Evolutionary conservation across 2,113 vertebrate genomes (phyloP).

Genomic region (Petrocephalus microphthalmus): DNA sequence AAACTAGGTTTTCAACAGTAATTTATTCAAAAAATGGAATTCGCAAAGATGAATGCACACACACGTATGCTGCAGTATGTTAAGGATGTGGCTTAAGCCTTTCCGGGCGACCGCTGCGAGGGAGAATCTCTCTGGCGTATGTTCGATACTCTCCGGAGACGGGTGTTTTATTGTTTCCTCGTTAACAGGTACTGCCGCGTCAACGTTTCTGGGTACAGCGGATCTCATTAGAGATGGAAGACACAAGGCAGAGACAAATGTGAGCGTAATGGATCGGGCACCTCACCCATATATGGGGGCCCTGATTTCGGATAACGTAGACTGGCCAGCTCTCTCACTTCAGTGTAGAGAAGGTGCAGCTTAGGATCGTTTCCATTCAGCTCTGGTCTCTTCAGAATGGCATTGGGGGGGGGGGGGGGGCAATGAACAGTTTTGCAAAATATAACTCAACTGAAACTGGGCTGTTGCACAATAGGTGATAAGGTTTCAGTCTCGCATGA

Average conservation of each 20-base stretch:
- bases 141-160: constrained; percentile 21
- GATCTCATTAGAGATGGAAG: constrained; percentile 20
- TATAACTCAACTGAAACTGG: constrained; percentile 16
- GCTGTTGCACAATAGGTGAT: not conserved
- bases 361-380: not conserved
- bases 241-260: constrained; percentile 23
- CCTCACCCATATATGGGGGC: not conserved
- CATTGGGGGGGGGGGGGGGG: not conserved
- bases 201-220: constrained; percentile 31
- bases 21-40: not conserved
- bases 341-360: no score
- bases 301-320: not conserved
- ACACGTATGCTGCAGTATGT: constrained; percentile 32
- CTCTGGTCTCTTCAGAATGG: not conserved
- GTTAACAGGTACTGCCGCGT: constrained; percentile 24
- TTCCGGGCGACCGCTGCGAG: constrained; percentile 44
- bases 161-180: constrained; percentile 26
- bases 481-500: not conserved
- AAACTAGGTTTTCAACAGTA: not conserved
- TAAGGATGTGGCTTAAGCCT: constrained; percentile 54
- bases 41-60: constrained; percentile 9
- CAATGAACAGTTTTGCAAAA: constrained; percentile 24
- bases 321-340: not conserved
- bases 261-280: not conserved
- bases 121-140: constrained; percentile 53